These are phyloP conservation scores for Spondyliosoma cantharus DNA, from an alignment of 2,797 vertebrate species.

Conservation along the genomic window DNA sequence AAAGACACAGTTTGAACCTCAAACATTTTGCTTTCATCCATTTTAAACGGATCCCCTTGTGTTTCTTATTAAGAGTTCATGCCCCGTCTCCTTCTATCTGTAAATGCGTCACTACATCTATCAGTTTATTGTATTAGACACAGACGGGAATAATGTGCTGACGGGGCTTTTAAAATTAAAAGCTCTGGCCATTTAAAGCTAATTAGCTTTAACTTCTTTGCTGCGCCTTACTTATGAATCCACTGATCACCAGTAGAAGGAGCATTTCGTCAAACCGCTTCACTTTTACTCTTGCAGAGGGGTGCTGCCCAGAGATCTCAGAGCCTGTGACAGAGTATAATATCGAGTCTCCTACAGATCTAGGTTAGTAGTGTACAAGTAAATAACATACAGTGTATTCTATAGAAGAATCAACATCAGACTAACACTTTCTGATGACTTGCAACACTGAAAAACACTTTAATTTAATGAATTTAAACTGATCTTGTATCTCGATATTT, in stretches of 20 bases:
- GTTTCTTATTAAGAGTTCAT: slow-evolving; percentile 54
- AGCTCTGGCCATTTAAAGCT: slow-evolving; percentile 30
- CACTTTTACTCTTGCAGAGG: slow-evolving; percentile 36
- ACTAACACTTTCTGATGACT: no score
- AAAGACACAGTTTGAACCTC: slow-evolving; percentile 50
- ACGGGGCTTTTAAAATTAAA: slow-evolving; percentile 40
- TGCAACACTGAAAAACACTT: no score
- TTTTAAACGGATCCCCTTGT: slow-evolving; percentile 60
- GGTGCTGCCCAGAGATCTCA: no score
- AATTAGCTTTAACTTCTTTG: slow-evolving; percentile 35
- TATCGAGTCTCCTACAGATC: no score
- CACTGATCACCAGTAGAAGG: slow-evolving; percentile 43
- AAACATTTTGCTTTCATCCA: slow-evolving; percentile 59
- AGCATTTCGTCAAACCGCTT: slow-evolving; percentile 37
- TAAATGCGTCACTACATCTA: slow-evolving; percentile 14
- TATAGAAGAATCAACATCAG: no score
- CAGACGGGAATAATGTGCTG: slow-evolving; percentile 12
- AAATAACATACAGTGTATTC: no score
- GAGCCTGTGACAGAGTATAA: no score
- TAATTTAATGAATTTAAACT: no score
- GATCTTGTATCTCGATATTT: no score
- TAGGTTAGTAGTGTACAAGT: no score
- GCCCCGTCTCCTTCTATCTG: slow-evolving; percentile 32
- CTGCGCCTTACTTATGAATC: slow-evolving; percentile 45
- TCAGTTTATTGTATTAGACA: slow-evolving; percentile 27